Evolutionary conservation across 2,797 vertebrate species (phyloP).

Genomic region (Tarsius wallacei): DNA sequence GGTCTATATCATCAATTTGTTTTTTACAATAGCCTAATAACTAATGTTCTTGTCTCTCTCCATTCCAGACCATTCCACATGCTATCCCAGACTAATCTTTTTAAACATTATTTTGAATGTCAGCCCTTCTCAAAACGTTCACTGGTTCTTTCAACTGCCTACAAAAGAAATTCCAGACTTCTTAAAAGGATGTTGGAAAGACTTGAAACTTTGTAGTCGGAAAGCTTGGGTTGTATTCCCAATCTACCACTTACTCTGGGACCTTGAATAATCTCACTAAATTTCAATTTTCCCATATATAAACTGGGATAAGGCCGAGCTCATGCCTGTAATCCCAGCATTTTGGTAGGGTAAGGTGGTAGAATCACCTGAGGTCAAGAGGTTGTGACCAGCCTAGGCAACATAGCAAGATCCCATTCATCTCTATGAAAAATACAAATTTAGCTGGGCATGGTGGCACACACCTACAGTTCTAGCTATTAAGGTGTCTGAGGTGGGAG

Average conservation of each 20-base stretch:
- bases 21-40: constrained; percentile 43
- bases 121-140: constrained; percentile 12
- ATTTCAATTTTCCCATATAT: background rate
- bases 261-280: background rate
- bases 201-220: background rate
- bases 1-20: constrained; percentile 11
- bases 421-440: too few relatives aligned
- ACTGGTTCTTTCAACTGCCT: background rate
- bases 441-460: too few relatives aligned
- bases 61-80: background rate
- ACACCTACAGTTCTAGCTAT: too few relatives aligned
- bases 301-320: background rate
- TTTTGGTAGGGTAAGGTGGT: too few relatives aligned
- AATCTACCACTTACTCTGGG: background rate
- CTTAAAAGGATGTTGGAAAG: constrained; percentile 20
- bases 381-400: too few relatives aligned
- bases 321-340: too few relatives aligned
- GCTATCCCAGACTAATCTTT: constrained; percentile 17
- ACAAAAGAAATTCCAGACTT: constrained; percentile 24
- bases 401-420: too few relatives aligned
- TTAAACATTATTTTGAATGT: background rate
- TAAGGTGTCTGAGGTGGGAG: too few relatives aligned
- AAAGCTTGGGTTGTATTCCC: constrained; percentile 26
- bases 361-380: too few relatives aligned
- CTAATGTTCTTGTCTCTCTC: constrained; percentile 6